These are phyloP conservation scores for Schrankia costaestrigalis DNA, from an alignment of 2,888 invertebrate genomes.

Conservation along the genomic window DNA sequence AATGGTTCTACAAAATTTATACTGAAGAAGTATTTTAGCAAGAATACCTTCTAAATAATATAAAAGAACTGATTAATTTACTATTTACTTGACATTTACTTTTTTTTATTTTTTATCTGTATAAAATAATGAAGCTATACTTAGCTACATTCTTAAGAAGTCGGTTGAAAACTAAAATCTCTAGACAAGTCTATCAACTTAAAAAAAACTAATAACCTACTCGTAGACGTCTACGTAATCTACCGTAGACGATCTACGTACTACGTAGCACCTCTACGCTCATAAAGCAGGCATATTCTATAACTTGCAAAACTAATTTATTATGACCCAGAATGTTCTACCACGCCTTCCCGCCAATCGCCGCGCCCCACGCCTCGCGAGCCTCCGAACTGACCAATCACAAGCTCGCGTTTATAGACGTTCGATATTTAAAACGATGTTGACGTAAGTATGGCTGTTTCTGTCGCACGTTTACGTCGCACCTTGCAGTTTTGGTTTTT, in stretches of 20 bases:
- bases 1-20: too few relatives aligned
- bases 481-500: constrained; percentile 13
- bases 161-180: background rate
- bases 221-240: constrained; percentile 19
- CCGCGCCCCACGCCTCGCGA: constrained; percentile 63
- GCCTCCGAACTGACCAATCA: constrained; percentile 73
- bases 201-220: constrained; percentile 11
- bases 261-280: constrained; percentile 53
- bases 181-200: background rate
- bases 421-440: constrained; percentile 61
- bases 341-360: constrained; percentile 69
- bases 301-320: constrained; percentile 58
- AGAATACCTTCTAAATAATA: too few relatives aligned
- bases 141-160: too few relatives aligned
- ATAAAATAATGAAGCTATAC: too few relatives aligned
- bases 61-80: too few relatives aligned
- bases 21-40: too few relatives aligned
- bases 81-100: too few relatives aligned
- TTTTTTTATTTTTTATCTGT: too few relatives aligned
- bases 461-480: constrained; percentile 46
- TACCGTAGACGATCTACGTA: constrained; percentile 48
- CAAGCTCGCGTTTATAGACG: constrained; percentile 45
- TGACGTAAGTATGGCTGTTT: constrained; percentile 57
- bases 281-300: constrained; percentile 50
- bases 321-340: constrained; percentile 51